Percentiles rank a stretch among this genome's conserved stretches.
Evolutionary conservation across 2,888 invertebrate genomes (phyloP).

Genomic region (Allygus modestus): DNA sequence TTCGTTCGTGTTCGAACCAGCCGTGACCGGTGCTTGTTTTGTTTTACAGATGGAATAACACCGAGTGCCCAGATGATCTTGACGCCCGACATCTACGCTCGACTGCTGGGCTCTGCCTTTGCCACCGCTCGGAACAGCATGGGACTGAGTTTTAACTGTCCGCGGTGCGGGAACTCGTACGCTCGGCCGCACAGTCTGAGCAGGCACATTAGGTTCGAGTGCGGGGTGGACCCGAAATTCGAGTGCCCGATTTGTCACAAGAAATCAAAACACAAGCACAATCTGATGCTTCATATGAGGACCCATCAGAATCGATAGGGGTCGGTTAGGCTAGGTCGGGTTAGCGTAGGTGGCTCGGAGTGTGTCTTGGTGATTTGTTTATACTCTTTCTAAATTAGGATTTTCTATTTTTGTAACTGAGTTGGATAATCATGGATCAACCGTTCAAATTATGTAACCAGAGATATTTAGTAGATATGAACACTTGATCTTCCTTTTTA

Average conservation of each 20-base stretch:
- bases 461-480: no score
- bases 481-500: no score
- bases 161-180: conserved; percentile 79
- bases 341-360: neutral
- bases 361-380: neutral
- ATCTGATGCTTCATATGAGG: conserved; percentile 76
- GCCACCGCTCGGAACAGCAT: conserved; percentile 18
- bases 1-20: neutral
- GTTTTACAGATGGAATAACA: conserved; percentile 22
- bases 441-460: no score
- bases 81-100: conserved; percentile 63
- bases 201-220: conserved; percentile 79
- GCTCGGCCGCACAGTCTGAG: conserved; percentile 78
- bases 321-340: conserved; percentile 17
- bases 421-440: no score
- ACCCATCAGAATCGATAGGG: conserved; percentile 72
- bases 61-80: conserved; percentile 60
- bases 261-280: conserved; percentile 78
- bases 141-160: conserved; percentile 72
- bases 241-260: conserved; percentile 81
- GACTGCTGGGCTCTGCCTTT: conserved; percentile 56
- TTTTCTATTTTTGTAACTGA: no score
- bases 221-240: conserved; percentile 80
- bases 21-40: neutral
- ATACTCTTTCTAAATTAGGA: no score